A percentile compares a stretch with the other conserved stretches of the same genome.
Conservation (phyloP, 2,113 vertebrate genomes). For the Promerops cafer region DNA sequence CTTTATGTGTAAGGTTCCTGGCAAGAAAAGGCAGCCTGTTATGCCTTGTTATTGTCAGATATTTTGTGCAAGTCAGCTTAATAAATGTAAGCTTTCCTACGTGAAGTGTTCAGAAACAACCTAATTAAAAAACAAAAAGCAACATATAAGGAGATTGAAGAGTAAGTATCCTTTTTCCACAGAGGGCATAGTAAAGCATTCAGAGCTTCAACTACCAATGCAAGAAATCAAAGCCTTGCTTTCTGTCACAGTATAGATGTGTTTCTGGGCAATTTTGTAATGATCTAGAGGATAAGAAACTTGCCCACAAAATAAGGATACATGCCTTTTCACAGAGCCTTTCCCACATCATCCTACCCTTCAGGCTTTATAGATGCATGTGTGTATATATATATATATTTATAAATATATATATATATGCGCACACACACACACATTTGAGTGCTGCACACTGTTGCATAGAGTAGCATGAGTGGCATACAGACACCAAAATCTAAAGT, state of each 20-base stretch:
- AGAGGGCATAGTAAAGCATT: not conserved
- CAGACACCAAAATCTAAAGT: not conserved
- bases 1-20: not conserved
- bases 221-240: not conserved
- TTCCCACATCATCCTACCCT: not conserved
- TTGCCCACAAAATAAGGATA: not conserved
- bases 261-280: not conserved
- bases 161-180: not conserved
- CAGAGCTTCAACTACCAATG: not conserved
- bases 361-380: not conserved
- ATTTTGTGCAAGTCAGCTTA: not conserved
- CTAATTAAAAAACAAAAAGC: not conserved
- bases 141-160: not conserved
- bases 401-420: no score
- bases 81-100: not conserved
- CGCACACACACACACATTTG: not conserved
- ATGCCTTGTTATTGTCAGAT: not conserved
- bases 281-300: not conserved
- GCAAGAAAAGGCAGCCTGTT: not conserved
- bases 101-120: not conserved
- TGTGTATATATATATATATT: rapidly evolving
- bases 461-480: not conserved
- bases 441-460: not conserved
- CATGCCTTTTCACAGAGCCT: not conserved
- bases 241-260: not conserved